Conservation (phyloP, 2,797 vertebrate species). For the Acestrorhynchus altus region DNA sequence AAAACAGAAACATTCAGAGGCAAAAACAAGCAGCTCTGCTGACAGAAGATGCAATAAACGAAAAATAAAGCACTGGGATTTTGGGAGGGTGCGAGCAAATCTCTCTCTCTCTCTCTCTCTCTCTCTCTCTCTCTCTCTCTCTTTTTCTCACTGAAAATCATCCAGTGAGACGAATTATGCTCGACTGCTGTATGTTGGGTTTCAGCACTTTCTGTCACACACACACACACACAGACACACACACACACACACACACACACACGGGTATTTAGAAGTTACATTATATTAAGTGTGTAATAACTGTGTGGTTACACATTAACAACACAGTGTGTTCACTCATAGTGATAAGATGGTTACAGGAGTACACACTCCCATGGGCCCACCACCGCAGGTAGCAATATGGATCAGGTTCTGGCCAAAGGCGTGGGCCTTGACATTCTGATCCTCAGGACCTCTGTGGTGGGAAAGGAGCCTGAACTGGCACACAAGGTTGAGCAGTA, state of each 20-base stretch:
- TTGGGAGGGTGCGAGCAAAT: constrained; percentile 55
- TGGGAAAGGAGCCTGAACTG: too few species aligned
- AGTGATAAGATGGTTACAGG: too few species aligned
- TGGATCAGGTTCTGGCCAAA: too few species aligned
- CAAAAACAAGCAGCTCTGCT: constrained; percentile 76
- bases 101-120: constrained; percentile 56
- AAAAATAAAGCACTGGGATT: constrained; percentile 75
- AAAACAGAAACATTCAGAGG: constrained; percentile 87
- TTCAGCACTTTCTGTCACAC: constrained; percentile 68
- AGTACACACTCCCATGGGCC: too few species aligned
- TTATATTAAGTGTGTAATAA: too few species aligned
- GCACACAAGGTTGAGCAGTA: too few species aligned
- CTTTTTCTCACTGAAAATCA: constrained; percentile 60
- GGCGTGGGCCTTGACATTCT: too few species aligned
- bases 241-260: neutral
- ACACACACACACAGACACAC: constrained; percentile 50
- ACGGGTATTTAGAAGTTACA: too few species aligned
- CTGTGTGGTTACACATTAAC: too few species aligned
- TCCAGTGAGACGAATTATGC: constrained; percentile 68
- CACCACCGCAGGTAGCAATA: too few species aligned
- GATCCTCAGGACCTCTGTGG: too few species aligned
- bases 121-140: constrained; percentile 62
- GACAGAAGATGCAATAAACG: constrained; percentile 76
- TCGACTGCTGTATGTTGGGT: constrained; percentile 74
- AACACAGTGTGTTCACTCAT: too few species aligned